Evolutionary conservation across 2,888 invertebrate genomes (phyloP), one percentile per base, ranked within the genome.

Genomic region (Drosophila affinis): DNA sequence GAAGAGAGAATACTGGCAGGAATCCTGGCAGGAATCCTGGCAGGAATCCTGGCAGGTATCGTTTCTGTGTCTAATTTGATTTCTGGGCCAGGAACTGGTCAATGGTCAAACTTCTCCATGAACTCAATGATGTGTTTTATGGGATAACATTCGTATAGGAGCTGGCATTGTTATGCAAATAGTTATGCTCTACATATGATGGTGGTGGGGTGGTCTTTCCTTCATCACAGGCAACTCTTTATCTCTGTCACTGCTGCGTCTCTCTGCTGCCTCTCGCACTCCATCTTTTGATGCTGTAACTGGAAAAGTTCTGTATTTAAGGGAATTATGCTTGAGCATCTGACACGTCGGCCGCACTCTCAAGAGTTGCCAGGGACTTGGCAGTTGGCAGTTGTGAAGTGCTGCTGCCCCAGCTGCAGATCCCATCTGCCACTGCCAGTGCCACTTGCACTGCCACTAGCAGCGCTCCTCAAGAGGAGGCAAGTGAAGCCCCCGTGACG

Each of bases 301-400:
- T 44, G 69, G 65, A 27, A 67, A 69, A 67, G 65, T 67, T 56
- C 70, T 34, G 67, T 69, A 69, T 69, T 69, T 67, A 67, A 67
- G 55, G 70, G 67, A 69, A 67, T 67, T 67, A 69, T 67, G 74
- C 65, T 74, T 57, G 75, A 72, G 74, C 62, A 58, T 74, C 74
- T 65, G 72, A 72, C 72, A 72, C 67, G 75, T 72, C 67, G 67
- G 72, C 65, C 64, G 58, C 72, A 72, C 72, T 72, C 74, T 58
- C 58, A 65, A 52, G 67, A 67, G 52, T 62, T 71, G 64, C 73
- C 54, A 51, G 70, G 56, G 47, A 55, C 70, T 70, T 70, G 71
- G 73, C 65, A 58, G 65, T 74, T 72, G 72, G 75, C 72, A 72
- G 75, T 72, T 74, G 65, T 74, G 54, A 55, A 72, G 72, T 51